Percentiles rank a stretch among this genome's conserved stretches.
phyloP scores from a whole-genome alignment of 2,888 invertebrate species.

The Epinotia demarniana region DNA sequence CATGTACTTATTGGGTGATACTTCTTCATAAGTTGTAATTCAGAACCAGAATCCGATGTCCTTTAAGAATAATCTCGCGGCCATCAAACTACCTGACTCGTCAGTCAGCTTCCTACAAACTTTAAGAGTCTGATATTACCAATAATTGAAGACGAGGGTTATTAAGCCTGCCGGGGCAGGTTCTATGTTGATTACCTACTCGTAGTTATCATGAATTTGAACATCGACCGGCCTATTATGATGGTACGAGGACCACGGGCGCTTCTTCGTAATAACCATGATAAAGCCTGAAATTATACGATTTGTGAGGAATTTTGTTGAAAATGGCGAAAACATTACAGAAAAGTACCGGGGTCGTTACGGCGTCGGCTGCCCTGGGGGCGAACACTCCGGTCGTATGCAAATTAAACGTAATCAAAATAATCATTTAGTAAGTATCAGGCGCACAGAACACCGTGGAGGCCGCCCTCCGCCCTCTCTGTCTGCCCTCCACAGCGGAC shows the following conservation, averaged over 20 bases:
- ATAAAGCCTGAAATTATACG: slow-evolving; percentile 83
- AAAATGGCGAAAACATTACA: slow-evolving; percentile 85
- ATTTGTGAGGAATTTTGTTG: slow-evolving; percentile 84
- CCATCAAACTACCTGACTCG: slow-evolving; percentile 58
- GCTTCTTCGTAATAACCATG: slow-evolving; percentile 83
- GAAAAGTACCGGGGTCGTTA: slow-evolving; percentile 83
- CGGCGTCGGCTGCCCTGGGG: slow-evolving; percentile 72
- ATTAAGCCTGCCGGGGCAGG: slow-evolving; percentile 77
- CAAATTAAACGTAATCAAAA: slow-evolving; percentile 85
- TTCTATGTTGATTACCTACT: slow-evolving; percentile 79
- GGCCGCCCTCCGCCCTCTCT: slow-evolving; percentile 64
- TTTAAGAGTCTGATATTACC: slow-evolving; percentile 81
- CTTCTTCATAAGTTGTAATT: slow-evolving; percentile 28
- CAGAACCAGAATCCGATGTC: slow-evolving; percentile 53
- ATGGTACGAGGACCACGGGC: slow-evolving; percentile 75
- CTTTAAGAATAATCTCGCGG: slow-evolving; percentile 63
- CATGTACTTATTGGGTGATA: slow-evolving; percentile 28
- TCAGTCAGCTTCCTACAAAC: slow-evolving; percentile 79
- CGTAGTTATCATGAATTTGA: slow-evolving; percentile 83
- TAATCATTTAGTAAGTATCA: slow-evolving; percentile 78
- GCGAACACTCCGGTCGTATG: slow-evolving; percentile 75
- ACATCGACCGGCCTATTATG: slow-evolving; percentile 77
- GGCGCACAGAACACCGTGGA: slow-evolving; percentile 61
- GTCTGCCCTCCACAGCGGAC: slow-evolving; percentile 58
- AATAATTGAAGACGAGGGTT: slow-evolving; percentile 79